Evolutionary conservation across 2,113 vertebrate species (phyloP).

Genomic region (Oxyura jamaicensis): DNA sequence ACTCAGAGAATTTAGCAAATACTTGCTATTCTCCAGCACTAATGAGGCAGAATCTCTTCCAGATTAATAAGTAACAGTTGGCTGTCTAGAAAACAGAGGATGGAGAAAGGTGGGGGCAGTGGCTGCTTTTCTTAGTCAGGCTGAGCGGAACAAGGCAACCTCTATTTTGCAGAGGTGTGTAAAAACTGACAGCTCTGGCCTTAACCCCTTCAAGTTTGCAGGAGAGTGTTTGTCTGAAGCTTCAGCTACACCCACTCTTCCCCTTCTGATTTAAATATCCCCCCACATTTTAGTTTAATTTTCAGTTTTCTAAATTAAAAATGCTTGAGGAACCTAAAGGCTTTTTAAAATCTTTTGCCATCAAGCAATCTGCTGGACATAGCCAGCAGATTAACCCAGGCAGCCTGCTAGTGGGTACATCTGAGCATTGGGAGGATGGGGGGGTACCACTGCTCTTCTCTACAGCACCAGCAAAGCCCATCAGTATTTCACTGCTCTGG

Average conservation of each 20-base stretch:
- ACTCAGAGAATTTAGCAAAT: background rate
- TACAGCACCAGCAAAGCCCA: background rate
- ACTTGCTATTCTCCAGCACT: conserved; percentile 3
- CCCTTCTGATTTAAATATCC: background rate
- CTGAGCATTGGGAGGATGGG: fast-evolving
- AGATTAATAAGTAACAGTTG: background rate
- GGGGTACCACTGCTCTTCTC: fast-evolving
- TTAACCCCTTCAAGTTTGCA: background rate
- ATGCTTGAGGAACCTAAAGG: background rate
- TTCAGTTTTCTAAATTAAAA: background rate
- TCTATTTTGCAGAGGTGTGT: background rate
- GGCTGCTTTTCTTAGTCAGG: background rate
- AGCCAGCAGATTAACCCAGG: fast-evolving
- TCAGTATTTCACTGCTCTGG: background rate
- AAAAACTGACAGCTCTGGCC: background rate
- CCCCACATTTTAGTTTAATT: background rate
- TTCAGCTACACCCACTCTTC: fast-evolving
- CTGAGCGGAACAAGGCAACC: background rate
- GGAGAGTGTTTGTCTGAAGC: background rate
- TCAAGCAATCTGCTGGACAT: background rate
- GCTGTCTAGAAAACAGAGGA: background rate
- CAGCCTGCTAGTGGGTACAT: background rate
- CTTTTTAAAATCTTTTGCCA: background rate
- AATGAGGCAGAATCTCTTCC: background rate
- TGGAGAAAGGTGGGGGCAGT: background rate